phyloP scores from a whole-genome alignment of 2,888 invertebrate species.

The Drosophila antonietae region DNA sequence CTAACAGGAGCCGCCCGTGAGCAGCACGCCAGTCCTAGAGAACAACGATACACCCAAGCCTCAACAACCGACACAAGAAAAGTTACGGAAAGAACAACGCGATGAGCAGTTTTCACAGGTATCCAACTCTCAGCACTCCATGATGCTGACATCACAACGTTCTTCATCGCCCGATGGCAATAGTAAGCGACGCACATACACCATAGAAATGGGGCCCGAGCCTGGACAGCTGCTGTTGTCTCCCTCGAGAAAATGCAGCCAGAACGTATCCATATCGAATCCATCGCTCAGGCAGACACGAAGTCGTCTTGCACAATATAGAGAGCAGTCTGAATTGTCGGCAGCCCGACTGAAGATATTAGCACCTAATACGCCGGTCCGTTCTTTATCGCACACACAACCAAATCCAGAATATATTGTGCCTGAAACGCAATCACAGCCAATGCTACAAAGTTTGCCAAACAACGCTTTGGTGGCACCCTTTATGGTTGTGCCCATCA shows the following conservation, averaged over 20 bases:
- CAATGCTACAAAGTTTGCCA: slow-evolving; percentile 40
- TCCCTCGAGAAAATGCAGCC: slow-evolving; percentile 20
- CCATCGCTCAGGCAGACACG: background rate
- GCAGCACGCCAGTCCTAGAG: slow-evolving; percentile 34
- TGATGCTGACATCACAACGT: background rate
- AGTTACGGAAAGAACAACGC: background rate
- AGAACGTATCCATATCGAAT: background rate
- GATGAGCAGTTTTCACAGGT: background rate
- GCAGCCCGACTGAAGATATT: slow-evolving; percentile 10
- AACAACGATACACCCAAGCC: background rate
- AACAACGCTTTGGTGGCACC: slow-evolving; percentile 14
- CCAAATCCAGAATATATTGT: slow-evolving; percentile 45
- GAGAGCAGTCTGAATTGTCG: slow-evolving; percentile 5
- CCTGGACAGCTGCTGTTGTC: slow-evolving; percentile 59
- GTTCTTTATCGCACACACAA: background rate
- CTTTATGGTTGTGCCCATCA: slow-evolving; percentile 41
- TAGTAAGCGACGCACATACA: slow-evolving; percentile 51
- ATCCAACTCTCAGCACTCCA: background rate
- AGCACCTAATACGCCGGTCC: slow-evolving; percentile 52
- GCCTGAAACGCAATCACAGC: slow-evolving; percentile 61
- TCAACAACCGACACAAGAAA: background rate
- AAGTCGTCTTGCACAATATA: background rate
- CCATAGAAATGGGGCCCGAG: slow-evolving; percentile 51
- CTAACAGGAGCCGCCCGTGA: slow-evolving; percentile 28
- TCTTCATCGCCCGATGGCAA: background rate